These are phyloP conservation scores for Sorex fumeus DNA, from an alignment of 2,113 vertebrate genomes.

Conservation along the genomic window DNA sequence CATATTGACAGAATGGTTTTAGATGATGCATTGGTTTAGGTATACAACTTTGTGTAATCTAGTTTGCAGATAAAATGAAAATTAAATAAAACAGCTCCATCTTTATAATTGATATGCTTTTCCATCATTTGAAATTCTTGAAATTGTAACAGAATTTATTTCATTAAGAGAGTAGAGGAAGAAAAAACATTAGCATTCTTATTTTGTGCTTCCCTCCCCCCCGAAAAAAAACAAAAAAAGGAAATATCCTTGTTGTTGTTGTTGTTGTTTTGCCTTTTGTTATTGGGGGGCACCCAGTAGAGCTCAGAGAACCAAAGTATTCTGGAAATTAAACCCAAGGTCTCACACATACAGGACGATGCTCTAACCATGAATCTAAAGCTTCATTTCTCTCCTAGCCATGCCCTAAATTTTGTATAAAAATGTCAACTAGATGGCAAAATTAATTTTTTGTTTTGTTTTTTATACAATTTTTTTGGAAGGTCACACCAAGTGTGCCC, in stretches of 20 bases:
- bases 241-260: too few species aligned
- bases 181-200: not conserved
- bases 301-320: too few species aligned
- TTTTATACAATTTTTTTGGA: not conserved
- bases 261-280: too few species aligned
- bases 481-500: too few species aligned
- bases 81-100: not conserved
- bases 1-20: not conserved
- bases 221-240: too few species aligned
- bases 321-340: too few species aligned
- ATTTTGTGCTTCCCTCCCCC: not conserved
- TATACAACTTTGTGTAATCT: constrained; percentile 26
- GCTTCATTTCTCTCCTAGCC: not conserved
- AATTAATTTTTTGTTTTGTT: not conserved
- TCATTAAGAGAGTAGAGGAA: not conserved
- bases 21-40: not conserved
- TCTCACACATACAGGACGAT: too few species aligned
- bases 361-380: not conserved
- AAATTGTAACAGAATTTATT: not conserved
- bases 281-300: too few species aligned
- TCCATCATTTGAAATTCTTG: constrained; percentile 15
- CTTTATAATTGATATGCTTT: not conserved
- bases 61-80: not conserved
- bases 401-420: not conserved
- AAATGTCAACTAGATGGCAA: not conserved